Percentiles rank a stretch among this genome's conserved stretches.
These are phyloP conservation scores for Notothenia coriiceps DNA, from an alignment of 2,113 vertebrate species.

Conservation along the genomic window DNA sequence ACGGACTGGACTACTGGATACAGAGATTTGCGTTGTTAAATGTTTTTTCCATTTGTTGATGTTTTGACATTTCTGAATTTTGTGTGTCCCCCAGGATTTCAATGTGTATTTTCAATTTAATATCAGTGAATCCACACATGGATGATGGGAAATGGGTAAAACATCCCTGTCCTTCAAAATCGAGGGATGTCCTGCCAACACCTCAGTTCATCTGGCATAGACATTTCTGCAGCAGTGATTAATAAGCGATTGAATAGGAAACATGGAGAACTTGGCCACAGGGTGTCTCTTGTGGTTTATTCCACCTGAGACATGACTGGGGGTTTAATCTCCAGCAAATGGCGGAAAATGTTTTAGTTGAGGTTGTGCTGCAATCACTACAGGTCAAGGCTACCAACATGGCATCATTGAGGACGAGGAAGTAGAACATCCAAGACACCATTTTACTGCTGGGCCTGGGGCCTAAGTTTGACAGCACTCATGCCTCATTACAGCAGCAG, in stretches of 20 bases:
- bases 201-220: constrained; percentile 72
- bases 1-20: constrained; percentile 22
- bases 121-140: constrained; percentile 57
- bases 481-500: constrained; percentile 28
- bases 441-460: constrained; percentile 29
- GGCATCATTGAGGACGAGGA: constrained; percentile 51
- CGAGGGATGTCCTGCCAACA: constrained; percentile 62
- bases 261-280: constrained; percentile 15
- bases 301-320: constrained; percentile 10
- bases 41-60: constrained; percentile 67
- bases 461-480: constrained; percentile 16
- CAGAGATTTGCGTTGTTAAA: constrained; percentile 44
- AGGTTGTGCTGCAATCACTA: not conserved
- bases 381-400: constrained; percentile 39
- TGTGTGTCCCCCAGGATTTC: constrained; percentile 53
- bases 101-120: constrained; percentile 74
- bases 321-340: not conserved
- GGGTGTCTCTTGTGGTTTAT: not conserved
- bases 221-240: constrained; percentile 68
- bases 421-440: constrained; percentile 29
- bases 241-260: constrained; percentile 34
- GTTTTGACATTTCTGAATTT: constrained; percentile 48
- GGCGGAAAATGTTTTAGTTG: not conserved
- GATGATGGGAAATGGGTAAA: constrained; percentile 74
- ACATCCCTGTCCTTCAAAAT: constrained; percentile 71